Evolutionary conservation across 2,888 invertebrate species (phyloP).

Genomic region (Ceramica pisi): DNA sequence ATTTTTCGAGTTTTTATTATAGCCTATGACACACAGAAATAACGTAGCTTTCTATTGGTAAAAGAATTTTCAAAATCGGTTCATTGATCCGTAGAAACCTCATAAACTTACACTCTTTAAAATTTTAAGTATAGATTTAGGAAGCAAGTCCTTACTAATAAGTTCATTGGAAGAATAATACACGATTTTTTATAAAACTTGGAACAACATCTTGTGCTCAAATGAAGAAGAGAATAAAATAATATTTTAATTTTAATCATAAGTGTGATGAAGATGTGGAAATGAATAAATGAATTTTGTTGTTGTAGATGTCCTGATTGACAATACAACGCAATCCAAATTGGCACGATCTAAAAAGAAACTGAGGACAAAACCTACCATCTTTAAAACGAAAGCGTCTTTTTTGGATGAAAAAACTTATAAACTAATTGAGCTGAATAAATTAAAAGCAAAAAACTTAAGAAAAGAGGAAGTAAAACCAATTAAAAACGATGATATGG

Average conservation of each 20-base stretch:
- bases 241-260: slow-evolving; percentile 19
- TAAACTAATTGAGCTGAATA: slow-evolving; percentile 36
- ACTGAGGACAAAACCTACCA: slow-evolving; percentile 43
- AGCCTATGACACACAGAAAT: too few relatives aligned
- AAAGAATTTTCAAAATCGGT: too few relatives aligned
- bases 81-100: too few relatives aligned
- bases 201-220: too few relatives aligned
- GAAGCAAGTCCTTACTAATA: too few relatives aligned
- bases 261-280: slow-evolving; percentile 43
- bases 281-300: slow-evolving; percentile 62
- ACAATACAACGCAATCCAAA: slow-evolving; percentile 62
- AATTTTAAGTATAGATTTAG: too few relatives aligned
- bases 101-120: too few relatives aligned
- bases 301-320: slow-evolving; percentile 68
- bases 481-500: slow-evolving; percentile 1
- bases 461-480: slow-evolving; percentile 1
- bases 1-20: too few relatives aligned
- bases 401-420: slow-evolving; percentile 44
- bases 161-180: too few relatives aligned
- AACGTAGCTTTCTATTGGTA: too few relatives aligned
- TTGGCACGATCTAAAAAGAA: slow-evolving; percentile 35
- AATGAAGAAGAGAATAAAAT: slow-evolving; percentile 1
- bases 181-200: too few relatives aligned
- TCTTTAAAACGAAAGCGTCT: slow-evolving; percentile 42
- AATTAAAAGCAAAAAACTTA: slow-evolving; percentile 37